Evolutionary conservation across 2,113 vertebrate species (phyloP).

Genomic region (Emberiza fucata): DNA sequence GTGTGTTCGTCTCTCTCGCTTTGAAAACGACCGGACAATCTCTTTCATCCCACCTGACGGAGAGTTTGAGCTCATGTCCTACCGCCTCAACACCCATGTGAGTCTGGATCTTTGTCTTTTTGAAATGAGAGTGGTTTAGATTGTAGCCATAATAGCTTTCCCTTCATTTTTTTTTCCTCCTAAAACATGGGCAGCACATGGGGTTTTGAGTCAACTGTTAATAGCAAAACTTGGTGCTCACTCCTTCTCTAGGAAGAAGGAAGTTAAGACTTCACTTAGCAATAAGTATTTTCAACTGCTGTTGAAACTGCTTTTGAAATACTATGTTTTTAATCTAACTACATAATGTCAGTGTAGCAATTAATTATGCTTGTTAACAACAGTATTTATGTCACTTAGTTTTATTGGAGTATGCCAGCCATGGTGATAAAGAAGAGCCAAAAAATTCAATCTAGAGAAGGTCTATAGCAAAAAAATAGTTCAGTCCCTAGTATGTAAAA

Average conservation of each 20-base stretch:
- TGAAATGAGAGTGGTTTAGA: fast-evolving
- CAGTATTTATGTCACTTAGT: background rate
- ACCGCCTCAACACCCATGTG: constrained; percentile 87
- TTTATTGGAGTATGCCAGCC: background rate
- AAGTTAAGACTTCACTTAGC: background rate
- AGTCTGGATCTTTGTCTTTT: constrained; percentile 15
- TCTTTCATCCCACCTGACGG: constrained; percentile 89
- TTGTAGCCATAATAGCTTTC: background rate
- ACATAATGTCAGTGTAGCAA: background rate
- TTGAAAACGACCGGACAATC: constrained; percentile 89
- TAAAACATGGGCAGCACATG: background rate
- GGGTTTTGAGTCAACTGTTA: background rate
- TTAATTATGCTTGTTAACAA: background rate
- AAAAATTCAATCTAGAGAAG: background rate
- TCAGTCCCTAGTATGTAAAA: background rate
- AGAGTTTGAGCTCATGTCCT: constrained; percentile 91
- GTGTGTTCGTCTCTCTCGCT: constrained; percentile 87
- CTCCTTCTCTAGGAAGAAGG: background rate
- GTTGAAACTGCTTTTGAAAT: background rate
- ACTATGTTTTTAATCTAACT: background rate
- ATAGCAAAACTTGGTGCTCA: background rate
- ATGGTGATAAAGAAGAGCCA: background rate
- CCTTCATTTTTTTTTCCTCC: background rate
- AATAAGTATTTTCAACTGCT: background rate
- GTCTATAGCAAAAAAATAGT: background rate